A percentile compares a stretch with the other conserved stretches of the same genome.
phyloP scores from a whole-genome alignment of 2,797 vertebrate species.

The Ciconia nigra region DNA sequence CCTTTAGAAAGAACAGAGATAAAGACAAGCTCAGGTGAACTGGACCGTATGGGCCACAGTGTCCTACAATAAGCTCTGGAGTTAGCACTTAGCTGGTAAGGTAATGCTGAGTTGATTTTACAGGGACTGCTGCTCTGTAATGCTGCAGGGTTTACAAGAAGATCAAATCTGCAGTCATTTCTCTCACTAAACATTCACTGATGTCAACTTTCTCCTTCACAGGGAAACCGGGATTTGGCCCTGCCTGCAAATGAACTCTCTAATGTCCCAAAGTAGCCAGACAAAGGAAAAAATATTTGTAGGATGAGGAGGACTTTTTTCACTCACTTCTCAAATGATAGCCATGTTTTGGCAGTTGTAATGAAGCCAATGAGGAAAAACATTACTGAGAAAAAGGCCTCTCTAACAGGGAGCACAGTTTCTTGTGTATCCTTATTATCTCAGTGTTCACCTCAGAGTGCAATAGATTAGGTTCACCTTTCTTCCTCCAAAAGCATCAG shows the following conservation, averaged over 20 bases:
- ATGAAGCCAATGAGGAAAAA: not conserved
- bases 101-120: not conserved
- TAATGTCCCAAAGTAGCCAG: not conserved
- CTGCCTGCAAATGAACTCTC: not conserved
- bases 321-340: not conserved
- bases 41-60: not conserved
- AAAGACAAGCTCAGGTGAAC: not conserved
- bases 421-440: constrained; percentile 4
- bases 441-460: not conserved
- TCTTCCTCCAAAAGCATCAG: not conserved
- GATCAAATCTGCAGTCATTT: not conserved
- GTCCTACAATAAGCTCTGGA: not conserved
- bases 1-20: not conserved
- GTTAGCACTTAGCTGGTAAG: not conserved
- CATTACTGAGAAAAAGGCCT: not conserved
- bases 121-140: not conserved
- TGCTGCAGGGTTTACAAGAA: not conserved
- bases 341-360: not conserved
- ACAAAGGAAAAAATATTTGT: not conserved
- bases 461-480: constrained; percentile 3
- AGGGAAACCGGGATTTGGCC: not conserved
- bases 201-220: not conserved
- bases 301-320: not conserved
- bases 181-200: not conserved
- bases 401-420: not conserved